These are phyloP conservation scores for Eupristina koningsbergeri DNA, from an alignment of 1,140 invertebrate genomes.

Conservation along the genomic window DNA sequence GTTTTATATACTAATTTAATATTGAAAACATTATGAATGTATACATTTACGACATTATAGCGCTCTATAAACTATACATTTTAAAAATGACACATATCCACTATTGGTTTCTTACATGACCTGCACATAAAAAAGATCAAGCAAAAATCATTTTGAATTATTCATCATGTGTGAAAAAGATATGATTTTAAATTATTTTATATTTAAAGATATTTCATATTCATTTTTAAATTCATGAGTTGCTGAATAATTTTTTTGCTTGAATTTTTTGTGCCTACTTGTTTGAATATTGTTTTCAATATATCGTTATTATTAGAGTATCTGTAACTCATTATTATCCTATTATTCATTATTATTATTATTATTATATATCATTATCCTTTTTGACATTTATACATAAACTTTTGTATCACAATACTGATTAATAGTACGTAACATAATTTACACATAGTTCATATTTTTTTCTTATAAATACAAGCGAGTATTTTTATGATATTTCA, in stretches of 20 bases:
- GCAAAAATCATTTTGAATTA: constrained; percentile 17
- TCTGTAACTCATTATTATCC: background rate
- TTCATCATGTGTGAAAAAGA: constrained; percentile 36
- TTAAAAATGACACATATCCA: constrained; percentile 44
- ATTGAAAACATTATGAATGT: constrained; percentile 39
- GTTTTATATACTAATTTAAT: constrained; percentile 33
- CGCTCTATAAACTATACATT: constrained; percentile 30
- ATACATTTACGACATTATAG: constrained; percentile 30
- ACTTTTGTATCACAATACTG: constrained; percentile 20
- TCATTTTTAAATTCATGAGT: background rate
- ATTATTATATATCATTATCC: background rate
- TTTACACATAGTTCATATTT: constrained; percentile 36
- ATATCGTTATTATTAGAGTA: no score
- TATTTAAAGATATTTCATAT: background rate
- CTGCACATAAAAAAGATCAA: constrained; percentile 23
- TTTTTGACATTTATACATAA: background rate
- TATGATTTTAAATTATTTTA: background rate
- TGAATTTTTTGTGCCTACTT: background rate
- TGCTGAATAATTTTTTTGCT: constrained; percentile 16
- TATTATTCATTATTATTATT: background rate
- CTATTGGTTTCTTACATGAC: constrained; percentile 35
- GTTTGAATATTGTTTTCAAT: no score
- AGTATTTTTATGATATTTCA: constrained; percentile 6
- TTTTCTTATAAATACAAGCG: background rate
- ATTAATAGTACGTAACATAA: constrained; percentile 27